These are phyloP conservation scores for Tachycineta bicolor DNA, from an alignment of 2,113 vertebrate species.

Conservation along the genomic window DNA sequence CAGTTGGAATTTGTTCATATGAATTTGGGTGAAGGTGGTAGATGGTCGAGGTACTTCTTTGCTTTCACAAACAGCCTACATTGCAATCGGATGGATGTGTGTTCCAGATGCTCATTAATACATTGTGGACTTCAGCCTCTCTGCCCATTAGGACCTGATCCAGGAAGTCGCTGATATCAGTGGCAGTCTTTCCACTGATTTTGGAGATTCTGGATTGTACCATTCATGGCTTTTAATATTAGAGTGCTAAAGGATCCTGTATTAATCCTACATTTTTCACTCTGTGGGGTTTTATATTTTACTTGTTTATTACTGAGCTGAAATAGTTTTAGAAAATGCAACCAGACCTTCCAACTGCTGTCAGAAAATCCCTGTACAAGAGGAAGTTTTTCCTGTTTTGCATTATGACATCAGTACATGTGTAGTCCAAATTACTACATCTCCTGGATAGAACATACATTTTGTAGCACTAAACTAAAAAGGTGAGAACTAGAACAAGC, in stretches of 20 bases:
- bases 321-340: constrained; percentile 59
- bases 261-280: background rate
- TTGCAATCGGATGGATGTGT: accelerated
- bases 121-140: background rate
- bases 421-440: background rate
- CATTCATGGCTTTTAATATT: background rate
- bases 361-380: background rate
- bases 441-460: background rate
- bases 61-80: background rate
- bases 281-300: background rate
- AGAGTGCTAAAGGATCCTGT: background rate
- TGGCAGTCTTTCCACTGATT: background rate
- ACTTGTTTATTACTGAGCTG: background rate
- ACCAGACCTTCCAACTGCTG: constrained; percentile 10
- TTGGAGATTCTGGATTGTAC: background rate
- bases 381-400: background rate
- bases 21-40: background rate
- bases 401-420: background rate
- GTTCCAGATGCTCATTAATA: background rate
- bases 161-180: background rate
- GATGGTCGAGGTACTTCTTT: background rate
- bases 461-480: background rate
- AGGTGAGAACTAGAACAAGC: background rate
- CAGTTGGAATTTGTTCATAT: background rate
- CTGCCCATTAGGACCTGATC: background rate